These are phyloP conservation scores for Copidosoma floridanum DNA, from an alignment of 1,140 invertebrate species.

Conservation along the genomic window DNA sequence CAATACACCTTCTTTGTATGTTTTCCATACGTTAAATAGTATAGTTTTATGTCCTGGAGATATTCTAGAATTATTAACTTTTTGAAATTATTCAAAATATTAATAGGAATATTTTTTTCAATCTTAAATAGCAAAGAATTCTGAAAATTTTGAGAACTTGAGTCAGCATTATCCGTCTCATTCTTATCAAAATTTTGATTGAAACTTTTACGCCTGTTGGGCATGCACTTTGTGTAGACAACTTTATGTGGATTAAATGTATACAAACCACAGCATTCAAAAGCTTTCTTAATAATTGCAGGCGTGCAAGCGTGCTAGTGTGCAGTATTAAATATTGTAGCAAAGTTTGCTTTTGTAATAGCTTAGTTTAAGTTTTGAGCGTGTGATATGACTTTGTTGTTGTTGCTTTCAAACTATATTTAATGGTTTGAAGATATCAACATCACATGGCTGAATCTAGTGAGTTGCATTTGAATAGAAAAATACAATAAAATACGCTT, in stretches of 20 bases:
- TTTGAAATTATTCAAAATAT: background rate
- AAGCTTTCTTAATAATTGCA: no score
- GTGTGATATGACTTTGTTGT: constrained; percentile 29
- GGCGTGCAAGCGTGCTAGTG: no score
- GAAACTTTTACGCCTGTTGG: background rate
- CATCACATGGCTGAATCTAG: constrained; percentile 48
- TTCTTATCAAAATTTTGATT: background rate
- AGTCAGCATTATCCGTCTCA: background rate
- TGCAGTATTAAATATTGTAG: no score
- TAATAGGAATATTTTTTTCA: no score
- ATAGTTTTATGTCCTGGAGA: background rate
- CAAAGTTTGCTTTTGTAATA: no score
- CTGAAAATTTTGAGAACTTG: background rate
- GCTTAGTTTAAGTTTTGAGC: constrained; percentile 27
- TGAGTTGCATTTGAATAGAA: constrained; percentile 48
- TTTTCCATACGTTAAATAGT: background rate
- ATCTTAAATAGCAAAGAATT: background rate
- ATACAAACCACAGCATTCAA: background rate
- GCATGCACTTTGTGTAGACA: background rate
- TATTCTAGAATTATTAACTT: background rate
- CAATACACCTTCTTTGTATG: background rate
- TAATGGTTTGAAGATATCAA: constrained; percentile 42
- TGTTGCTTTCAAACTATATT: constrained; percentile 42
- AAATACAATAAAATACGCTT: constrained; percentile 35
- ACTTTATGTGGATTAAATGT: background rate